Percentiles rank a stretch among this genome's conserved stretches.
Conservation (phyloP, 2,888 invertebrate genomes). For the Drosophila ezoana region DNA sequence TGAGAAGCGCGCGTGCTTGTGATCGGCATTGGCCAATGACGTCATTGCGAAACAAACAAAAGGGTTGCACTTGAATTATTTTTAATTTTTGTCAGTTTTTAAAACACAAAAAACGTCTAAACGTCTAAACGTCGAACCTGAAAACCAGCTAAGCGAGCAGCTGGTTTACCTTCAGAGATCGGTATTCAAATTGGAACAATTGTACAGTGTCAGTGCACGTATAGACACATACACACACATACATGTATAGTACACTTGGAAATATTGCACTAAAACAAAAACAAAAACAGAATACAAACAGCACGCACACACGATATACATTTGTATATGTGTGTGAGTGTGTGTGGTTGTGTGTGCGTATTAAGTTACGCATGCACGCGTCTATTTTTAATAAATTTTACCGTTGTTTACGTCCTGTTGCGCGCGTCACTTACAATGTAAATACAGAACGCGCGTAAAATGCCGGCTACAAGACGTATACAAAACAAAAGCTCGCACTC, state of each 20-base stretch:
- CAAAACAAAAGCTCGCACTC: conserved; percentile 19
- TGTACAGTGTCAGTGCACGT: conserved; percentile 23
- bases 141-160: conserved; percentile 44
- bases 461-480: conserved; percentile 44
- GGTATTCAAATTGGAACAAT: conserved; percentile 54
- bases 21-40: conserved; percentile 37
- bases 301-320: conserved; percentile 32
- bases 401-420: conserved; percentile 62
- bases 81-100: not conserved
- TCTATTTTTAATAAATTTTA: conserved; percentile 55
- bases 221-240: conserved; percentile 5
- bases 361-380: conserved; percentile 45
- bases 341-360: conserved; percentile 20
- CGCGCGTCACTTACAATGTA: conserved; percentile 58
- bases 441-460: conserved; percentile 56
- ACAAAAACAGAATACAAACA: conserved; percentile 20
- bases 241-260: conserved; percentile 22
- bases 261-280: conserved; percentile 47
- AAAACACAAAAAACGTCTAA: too few species aligned
- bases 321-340: conserved; percentile 7
- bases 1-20: conserved; percentile 1
- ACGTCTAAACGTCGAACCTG: conserved; percentile 12
- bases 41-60: conserved; percentile 42
- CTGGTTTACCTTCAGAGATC: conserved; percentile 54
- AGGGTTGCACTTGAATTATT: conserved; percentile 62